Percentiles rank a stretch among this genome's conserved stretches.
phyloP scores from a whole-genome alignment of 2,113 vertebrate genomes.

The Reinhardtius hippoglossoides region DNA sequence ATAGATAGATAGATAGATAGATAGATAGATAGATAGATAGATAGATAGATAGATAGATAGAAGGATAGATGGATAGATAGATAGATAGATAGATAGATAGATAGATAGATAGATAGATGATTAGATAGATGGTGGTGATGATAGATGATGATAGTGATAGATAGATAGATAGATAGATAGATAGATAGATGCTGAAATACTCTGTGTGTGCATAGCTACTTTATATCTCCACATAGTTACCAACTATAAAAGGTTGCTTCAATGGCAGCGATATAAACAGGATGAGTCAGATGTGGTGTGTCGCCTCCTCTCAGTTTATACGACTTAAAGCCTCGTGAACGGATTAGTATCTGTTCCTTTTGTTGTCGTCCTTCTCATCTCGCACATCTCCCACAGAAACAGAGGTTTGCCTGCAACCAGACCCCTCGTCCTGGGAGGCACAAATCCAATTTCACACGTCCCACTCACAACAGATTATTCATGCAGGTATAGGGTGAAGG shows the following conservation, averaged over 20 bases:
- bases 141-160: neutral
- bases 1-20: neutral
- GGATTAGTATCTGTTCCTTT: constrained; percentile 41
- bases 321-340: constrained; percentile 37
- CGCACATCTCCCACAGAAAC: constrained; percentile 12
- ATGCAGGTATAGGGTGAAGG: constrained; percentile 32
- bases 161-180: neutral
- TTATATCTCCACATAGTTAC: constrained; percentile 7
- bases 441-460: constrained; percentile 64
- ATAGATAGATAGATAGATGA: neutral
- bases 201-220: neutral
- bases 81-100: neutral
- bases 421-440: constrained; percentile 38
- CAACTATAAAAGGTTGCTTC: constrained; percentile 1
- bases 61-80: neutral
- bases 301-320: constrained; percentile 26
- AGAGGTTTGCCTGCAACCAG: constrained; percentile 27
- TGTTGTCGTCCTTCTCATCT: constrained; percentile 33
- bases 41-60: neutral
- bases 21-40: neutral
- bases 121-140: neutral
- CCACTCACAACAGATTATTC: constrained; percentile 53
- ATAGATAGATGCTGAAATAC: neutral
- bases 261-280: neutral
- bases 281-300: constrained; percentile 44